These are phyloP conservation scores for Batillaria attramentaria DNA, from an alignment of 1,140 invertebrate species.

Conservation along the genomic window DNA sequence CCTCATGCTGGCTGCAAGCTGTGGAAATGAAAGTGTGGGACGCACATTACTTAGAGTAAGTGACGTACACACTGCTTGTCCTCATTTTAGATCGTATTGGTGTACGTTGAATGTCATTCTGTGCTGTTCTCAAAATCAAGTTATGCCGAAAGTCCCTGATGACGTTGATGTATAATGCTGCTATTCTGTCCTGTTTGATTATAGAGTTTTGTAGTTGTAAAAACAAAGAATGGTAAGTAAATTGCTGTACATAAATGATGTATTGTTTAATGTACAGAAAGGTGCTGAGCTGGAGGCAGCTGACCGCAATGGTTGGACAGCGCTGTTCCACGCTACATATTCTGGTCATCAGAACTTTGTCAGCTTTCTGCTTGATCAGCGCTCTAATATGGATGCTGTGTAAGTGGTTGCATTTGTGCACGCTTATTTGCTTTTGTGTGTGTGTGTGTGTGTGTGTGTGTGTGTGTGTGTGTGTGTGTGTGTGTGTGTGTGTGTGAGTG, in stretches of 20 bases:
- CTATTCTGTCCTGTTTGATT: neutral
- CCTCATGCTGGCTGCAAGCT: slow-evolving; percentile 73
- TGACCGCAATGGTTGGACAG: slow-evolving; percentile 71
- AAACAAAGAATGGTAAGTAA: no score
- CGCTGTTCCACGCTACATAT: slow-evolving; percentile 72
- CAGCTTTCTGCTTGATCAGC: slow-evolving; percentile 68
- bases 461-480: no score
- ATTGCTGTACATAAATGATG: no score
- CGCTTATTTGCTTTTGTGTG: no score
- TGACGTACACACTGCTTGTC: neutral
- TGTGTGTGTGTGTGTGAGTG: no score
- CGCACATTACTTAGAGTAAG: slow-evolving; percentile 63
- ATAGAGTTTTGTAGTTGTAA: no score
- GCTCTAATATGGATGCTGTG: slow-evolving; percentile 69
- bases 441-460: no score
- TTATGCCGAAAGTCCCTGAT: neutral
- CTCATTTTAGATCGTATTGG: neutral
- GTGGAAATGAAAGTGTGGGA: slow-evolving; percentile 72
- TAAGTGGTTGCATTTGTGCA: slow-evolving; percentile 56
- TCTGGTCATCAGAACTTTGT: slow-evolving; percentile 73
- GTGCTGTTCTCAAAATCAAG: neutral
- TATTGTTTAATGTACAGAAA: slow-evolving; percentile 58
- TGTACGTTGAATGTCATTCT: neutral
- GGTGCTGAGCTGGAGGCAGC: slow-evolving; percentile 66
- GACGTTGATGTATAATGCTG: neutral